These are phyloP conservation scores for Polydesmus complanatus DNA, from an alignment of 2,888 invertebrate species.

Conservation along the genomic window DNA sequence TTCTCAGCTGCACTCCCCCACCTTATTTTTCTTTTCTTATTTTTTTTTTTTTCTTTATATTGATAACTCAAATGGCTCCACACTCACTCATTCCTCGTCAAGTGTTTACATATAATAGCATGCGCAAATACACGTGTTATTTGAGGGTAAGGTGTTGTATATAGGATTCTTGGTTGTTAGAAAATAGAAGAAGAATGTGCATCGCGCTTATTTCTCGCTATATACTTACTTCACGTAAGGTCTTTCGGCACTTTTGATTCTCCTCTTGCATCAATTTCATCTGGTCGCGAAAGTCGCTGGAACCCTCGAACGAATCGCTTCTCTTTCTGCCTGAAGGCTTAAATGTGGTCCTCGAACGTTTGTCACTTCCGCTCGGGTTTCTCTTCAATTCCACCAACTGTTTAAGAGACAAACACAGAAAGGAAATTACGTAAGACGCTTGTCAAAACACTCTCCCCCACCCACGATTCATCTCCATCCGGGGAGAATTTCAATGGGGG, in stretches of 20 bases:
- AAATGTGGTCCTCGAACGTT: constrained; percentile 70
- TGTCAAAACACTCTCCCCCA: too few species aligned
- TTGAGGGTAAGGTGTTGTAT: too few species aligned
- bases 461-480: too few species aligned
- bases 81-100: not conserved
- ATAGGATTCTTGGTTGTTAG: not conserved
- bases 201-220: not conserved
- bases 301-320: constrained; percentile 54
- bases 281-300: constrained; percentile 63
- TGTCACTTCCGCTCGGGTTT: constrained; percentile 68
- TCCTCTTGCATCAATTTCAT: constrained; percentile 68
- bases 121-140: too few species aligned
- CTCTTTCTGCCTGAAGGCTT: constrained; percentile 53
- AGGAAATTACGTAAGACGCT: too few species aligned
- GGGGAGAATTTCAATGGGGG: too few species aligned
- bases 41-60: not conserved
- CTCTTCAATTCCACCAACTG: constrained; percentile 79
- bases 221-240: constrained; percentile 50
- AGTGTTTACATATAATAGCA: not conserved
- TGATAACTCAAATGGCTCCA: not conserved
- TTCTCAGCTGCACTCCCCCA: too few species aligned
- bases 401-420: too few species aligned
- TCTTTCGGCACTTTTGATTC: constrained; percentile 68
- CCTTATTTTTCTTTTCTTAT: not conserved
- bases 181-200: not conserved